Conservation (phyloP, 2,797 vertebrate genomes). For the Lagocephalus sceleratus region DNA sequence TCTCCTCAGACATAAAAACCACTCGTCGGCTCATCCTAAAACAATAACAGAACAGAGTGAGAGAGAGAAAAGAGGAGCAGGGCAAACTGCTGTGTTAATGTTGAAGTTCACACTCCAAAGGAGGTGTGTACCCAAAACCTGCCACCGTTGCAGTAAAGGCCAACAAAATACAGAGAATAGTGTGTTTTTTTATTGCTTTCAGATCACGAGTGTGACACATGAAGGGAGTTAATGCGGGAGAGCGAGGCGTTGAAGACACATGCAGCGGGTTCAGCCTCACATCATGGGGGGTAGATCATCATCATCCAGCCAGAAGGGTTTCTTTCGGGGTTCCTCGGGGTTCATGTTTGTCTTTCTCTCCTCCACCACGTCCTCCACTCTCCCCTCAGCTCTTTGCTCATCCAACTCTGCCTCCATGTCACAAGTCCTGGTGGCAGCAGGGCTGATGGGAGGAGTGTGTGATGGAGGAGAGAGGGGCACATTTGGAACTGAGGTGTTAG, state of each 20-base stretch:
- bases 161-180: neutral
- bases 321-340: constrained; percentile 44
- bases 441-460: constrained; percentile 24
- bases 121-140: neutral
- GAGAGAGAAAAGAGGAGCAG: constrained; percentile 26
- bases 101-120: constrained; percentile 19
- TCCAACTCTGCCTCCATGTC: constrained; percentile 20
- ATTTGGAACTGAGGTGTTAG: constrained; percentile 31
- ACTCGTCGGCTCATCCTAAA: constrained; percentile 93
- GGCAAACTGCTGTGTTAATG: neutral
- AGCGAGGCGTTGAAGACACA: constrained; percentile 18
- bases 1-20: constrained; percentile 91
- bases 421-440: constrained; percentile 35
- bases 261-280: constrained; percentile 68
- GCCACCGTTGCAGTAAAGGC: neutral
- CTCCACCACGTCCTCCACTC: constrained; percentile 25
- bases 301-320: constrained; percentile 70
- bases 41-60: constrained; percentile 80
- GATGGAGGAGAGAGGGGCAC: constrained; percentile 23
- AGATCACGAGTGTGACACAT: constrained; percentile 1
- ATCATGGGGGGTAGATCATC: constrained; percentile 76
- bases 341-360: constrained; percentile 29
- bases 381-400: constrained; percentile 6
- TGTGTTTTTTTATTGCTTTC: constrained; percentile 7
- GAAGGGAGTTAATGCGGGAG: neutral